Percentiles rank a stretch among this genome's conserved stretches.
Conservation (phyloP, 2,113 vertebrate species). For the Megalops atlanticus region DNA sequence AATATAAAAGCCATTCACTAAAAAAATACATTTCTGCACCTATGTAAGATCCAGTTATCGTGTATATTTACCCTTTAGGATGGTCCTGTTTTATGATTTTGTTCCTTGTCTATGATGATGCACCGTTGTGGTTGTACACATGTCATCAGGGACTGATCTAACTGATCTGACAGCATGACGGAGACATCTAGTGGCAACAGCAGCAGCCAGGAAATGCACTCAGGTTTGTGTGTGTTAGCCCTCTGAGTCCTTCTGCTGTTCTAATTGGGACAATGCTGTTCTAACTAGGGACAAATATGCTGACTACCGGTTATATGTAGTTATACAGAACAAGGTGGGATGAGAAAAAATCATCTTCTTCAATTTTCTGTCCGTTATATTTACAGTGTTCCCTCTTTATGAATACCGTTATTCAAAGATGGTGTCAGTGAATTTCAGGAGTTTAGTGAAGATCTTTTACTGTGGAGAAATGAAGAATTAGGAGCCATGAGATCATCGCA, state of each 20-base stretch:
- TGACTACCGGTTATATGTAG: neutral
- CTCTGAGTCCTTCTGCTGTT: neutral
- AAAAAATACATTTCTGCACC: neutral
- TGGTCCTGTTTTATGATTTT: too few species aligned
- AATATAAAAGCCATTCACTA: neutral
- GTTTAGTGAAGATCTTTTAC: neutral
- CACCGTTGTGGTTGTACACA: neutral
- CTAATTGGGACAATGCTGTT: too few species aligned
- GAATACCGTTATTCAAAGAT: neutral
- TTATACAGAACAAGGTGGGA: neutral
- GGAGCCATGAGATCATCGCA: neutral
- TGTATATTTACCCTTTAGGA: too few species aligned
- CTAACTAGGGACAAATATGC: neutral
- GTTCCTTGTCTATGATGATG: neutral
- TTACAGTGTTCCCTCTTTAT: neutral
- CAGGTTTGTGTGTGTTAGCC: neutral
- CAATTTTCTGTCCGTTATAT: neutral
- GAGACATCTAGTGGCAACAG: constrained; percentile 66
- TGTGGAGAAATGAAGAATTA: neutral
- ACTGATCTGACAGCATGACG: constrained; percentile 39
- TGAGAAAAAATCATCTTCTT: neutral
- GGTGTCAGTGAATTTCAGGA: neutral
- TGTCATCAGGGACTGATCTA: neutral
- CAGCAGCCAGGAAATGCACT: neutral
- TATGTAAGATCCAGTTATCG: too few species aligned